These are phyloP conservation scores for Hemibagrus wyckioides DNA, from an alignment of 2,113 vertebrate genomes.

Conservation along the genomic window DNA sequence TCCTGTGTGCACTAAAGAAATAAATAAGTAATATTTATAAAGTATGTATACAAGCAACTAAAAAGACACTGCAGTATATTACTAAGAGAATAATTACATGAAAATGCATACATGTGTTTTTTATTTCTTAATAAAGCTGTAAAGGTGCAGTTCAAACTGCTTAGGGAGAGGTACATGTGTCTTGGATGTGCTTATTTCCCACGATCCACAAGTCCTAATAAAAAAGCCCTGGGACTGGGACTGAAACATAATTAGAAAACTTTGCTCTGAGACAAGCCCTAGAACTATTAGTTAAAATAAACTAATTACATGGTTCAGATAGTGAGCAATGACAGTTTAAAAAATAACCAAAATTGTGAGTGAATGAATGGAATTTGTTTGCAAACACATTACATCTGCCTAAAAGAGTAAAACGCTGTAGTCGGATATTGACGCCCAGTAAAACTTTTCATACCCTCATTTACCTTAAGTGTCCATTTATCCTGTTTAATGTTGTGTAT, in stretches of 20 bases:
- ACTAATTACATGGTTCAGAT: slow-evolving; percentile 1
- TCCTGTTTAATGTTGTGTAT: slow-evolving; percentile 50
- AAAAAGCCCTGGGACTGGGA: not conserved
- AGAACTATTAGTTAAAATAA: slow-evolving; percentile 8
- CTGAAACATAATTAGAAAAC: slow-evolving; percentile 11
- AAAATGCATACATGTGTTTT: not conserved
- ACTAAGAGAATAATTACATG: not conserved
- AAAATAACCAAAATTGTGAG: not conserved
- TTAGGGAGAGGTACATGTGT: not conserved
- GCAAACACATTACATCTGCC: not conserved
- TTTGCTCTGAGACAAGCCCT: not conserved
- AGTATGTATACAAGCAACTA: not conserved
- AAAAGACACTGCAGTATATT: not conserved
- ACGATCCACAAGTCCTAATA: not conserved
- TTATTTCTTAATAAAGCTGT: not conserved
- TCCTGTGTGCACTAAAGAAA: not conserved
- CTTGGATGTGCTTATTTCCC: not conserved
- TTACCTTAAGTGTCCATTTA: slow-evolving; percentile 53
- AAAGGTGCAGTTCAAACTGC: slow-evolving; percentile 1
- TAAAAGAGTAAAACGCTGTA: slow-evolving; percentile 13
- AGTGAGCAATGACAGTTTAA: not conserved
- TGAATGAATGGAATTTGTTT: not conserved
- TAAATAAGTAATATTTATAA: not conserved
- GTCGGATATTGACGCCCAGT: not conserved
- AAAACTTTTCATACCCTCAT: slow-evolving; percentile 46